Evolutionary conservation across 2,888 invertebrate genomes (phyloP).

Genomic region (Suillia variegata): DNA sequence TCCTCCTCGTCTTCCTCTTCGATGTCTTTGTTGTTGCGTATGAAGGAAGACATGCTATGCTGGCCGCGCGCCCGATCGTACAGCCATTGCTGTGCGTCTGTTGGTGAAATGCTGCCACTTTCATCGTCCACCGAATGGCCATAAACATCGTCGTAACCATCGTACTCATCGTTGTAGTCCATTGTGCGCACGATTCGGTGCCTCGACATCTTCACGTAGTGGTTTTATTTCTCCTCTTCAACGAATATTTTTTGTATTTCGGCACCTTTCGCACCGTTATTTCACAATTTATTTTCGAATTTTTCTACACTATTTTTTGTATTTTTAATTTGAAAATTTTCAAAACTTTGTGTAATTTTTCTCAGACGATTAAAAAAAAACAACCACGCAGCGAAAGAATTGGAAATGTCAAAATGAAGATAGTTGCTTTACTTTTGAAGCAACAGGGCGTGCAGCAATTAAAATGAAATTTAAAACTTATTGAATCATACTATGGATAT

Average conservation of each 20-base stretch:
- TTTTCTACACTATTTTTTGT: too few species aligned
- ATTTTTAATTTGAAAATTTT: not conserved
- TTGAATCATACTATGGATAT: too few species aligned
- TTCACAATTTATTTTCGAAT: too few species aligned
- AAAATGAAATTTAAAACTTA: too few species aligned
- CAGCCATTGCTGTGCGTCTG: constrained; percentile 82
- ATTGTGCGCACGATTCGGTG: constrained; percentile 84
- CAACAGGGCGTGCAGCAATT: too few species aligned
- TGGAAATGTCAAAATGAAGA: too few species aligned
- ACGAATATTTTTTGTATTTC: too few species aligned
- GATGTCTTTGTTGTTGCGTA: constrained; percentile 71
- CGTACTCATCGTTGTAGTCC: constrained; percentile 89
- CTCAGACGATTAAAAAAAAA: too few species aligned
- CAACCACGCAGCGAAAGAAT: too few species aligned
- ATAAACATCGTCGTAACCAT: constrained; percentile 78
- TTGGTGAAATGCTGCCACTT: constrained; percentile 87
- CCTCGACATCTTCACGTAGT: constrained; percentile 76
- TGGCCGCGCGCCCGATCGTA: constrained; percentile 79
- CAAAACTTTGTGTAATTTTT: not conserved
- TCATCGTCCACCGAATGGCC: constrained; percentile 95
- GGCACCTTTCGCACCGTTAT: too few species aligned
- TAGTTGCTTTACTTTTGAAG: too few species aligned
- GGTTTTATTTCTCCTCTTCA: constrained; percentile 10
- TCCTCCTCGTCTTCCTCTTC: constrained; percentile 66
- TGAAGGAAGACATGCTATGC: constrained; percentile 76